Conservation (phyloP, 2,797 vertebrate species). For the Amblyraja radiata region DNA sequence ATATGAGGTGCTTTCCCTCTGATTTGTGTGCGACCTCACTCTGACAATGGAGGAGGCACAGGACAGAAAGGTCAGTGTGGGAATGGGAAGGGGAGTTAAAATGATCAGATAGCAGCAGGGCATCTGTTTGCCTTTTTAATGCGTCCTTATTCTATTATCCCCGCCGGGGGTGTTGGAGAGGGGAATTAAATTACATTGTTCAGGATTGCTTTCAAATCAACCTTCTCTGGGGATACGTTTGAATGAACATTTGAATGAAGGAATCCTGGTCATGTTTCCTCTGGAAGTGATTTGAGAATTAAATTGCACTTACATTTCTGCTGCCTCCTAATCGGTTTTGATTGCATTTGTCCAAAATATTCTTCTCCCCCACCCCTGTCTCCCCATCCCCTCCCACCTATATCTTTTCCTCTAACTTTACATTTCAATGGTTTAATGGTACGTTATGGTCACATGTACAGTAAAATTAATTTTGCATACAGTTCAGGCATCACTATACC, state of each 20-base stretch:
- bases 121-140: not conserved
- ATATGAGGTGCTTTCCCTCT: no score
- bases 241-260: not conserved
- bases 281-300: not conserved
- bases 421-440: no score
- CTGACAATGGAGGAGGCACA: no score
- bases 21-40: no score
- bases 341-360: not conserved
- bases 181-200: slow-evolving; percentile 4
- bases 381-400: no score
- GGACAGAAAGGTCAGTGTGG: no score
- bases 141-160: not conserved
- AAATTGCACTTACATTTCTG: not conserved
- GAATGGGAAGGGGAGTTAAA: no score
- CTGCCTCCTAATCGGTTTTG: not conserved
- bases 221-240: not conserved
- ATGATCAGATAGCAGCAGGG: slow-evolving; percentile 13
- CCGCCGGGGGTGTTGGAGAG: not conserved
- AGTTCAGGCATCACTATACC: no score
- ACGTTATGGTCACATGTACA: no score
- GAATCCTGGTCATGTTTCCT: not conserved
- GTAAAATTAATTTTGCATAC: no score
- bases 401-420: no score
- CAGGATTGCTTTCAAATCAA: not conserved
- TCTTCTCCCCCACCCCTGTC: no score